Evolutionary conservation across 2,797 vertebrate genomes (phyloP).

Genomic region (Distichodus sexfasciatus): DNA sequence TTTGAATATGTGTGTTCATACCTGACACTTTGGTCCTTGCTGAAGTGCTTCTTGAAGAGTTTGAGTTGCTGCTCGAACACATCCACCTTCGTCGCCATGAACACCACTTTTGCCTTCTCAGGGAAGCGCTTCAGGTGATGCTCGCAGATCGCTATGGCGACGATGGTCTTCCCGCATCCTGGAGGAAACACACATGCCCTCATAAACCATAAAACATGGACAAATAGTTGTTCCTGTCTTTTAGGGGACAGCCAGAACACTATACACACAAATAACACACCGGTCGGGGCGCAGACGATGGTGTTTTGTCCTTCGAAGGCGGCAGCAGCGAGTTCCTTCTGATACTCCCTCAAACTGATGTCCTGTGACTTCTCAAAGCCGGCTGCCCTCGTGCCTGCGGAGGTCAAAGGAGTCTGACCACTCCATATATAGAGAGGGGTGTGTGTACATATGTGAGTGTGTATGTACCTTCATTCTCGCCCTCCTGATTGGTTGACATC

Average conservation of each 20-base stretch:
- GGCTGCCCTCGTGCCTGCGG: neutral
- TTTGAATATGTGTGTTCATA: conserved; percentile 44
- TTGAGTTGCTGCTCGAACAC: conserved; percentile 76
- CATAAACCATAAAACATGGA: neutral
- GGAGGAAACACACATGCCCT: neutral
- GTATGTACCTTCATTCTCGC: neutral
- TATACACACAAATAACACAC: conserved; percentile 20
- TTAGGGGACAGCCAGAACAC: neutral
- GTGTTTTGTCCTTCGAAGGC: conserved; percentile 51
- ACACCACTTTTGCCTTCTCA: conserved; percentile 63
- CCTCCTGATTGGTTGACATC: neutral
- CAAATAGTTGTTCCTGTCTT: too few relatives aligned
- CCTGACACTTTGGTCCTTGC: conserved; percentile 63
- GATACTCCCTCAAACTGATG: conserved; percentile 49
- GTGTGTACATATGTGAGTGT: neutral
- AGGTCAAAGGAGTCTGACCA: neutral
- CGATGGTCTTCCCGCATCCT: conserved; percentile 74
- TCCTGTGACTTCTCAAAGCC: conserved; percentile 4
- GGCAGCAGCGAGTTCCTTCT: conserved; percentile 45
- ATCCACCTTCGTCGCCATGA: conserved; percentile 58
- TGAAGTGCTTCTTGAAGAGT: conserved; percentile 69
- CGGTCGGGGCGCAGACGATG: conserved; percentile 60
- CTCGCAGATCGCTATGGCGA: conserved; percentile 55
- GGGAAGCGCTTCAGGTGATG: conserved; percentile 65
- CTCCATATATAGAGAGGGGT: neutral